These are phyloP conservation scores for Ooceraea biroi DNA, from an alignment of 1,140 invertebrate genomes.

Conservation along the genomic window DNA sequence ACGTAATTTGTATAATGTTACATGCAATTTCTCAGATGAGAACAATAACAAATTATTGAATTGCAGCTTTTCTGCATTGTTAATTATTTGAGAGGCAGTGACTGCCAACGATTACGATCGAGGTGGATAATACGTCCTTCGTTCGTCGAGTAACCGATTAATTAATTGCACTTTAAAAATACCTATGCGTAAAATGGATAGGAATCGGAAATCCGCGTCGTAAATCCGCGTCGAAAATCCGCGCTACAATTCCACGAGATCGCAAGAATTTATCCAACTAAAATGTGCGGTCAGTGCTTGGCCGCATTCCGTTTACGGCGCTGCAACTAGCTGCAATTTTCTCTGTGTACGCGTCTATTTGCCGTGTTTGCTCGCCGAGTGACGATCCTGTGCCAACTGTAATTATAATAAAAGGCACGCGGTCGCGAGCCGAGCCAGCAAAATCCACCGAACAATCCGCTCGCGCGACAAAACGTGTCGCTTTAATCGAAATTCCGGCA, in stretches of 20 bases:
- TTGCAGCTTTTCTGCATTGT: background rate
- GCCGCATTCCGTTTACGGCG: background rate
- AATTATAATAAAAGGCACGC: constrained; percentile 46
- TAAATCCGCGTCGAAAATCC: background rate
- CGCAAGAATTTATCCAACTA: background rate
- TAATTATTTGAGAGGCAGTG: constrained; percentile 11
- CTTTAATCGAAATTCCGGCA: constrained; percentile 53
- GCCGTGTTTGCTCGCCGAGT: background rate
- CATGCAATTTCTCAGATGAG: constrained; percentile 30
- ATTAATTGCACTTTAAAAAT: constrained; percentile 11
- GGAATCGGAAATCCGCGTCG: background rate
- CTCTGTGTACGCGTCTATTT: background rate
- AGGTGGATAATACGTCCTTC: no score
- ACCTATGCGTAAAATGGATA: background rate
- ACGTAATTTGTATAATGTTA: constrained; percentile 33
- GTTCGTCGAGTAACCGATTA: background rate
- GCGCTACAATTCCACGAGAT: background rate
- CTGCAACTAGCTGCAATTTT: background rate
- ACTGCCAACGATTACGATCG: background rate
- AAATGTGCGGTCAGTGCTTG: background rate
- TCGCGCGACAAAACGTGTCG: constrained; percentile 41
- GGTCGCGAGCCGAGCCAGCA: background rate
- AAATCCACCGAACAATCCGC: constrained; percentile 9
- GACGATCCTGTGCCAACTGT: constrained; percentile 31
- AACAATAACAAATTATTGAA: constrained; percentile 37